Conservation (phyloP, 1,140 invertebrate genomes). For the Aphaenogaster rudis region DNA sequence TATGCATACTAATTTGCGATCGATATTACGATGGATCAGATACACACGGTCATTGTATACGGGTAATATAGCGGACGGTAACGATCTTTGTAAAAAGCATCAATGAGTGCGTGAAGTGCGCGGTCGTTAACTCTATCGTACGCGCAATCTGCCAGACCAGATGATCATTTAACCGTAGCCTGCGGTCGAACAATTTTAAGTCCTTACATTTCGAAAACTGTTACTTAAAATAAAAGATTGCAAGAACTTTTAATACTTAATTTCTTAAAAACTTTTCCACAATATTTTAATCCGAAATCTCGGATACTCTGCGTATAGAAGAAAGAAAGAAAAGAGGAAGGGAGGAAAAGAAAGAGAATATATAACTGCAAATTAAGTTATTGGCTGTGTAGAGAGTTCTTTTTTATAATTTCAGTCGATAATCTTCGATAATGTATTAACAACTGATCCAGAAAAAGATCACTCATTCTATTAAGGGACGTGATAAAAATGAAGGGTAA, state of each 20-base stretch:
- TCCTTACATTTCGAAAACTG: background rate
- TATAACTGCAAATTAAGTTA: background rate
- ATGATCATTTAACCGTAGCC: background rate
- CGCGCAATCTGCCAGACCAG: background rate
- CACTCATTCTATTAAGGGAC: background rate
- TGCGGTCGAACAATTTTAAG: background rate
- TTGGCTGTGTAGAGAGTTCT: background rate
- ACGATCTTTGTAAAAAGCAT: background rate
- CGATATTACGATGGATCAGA: background rate
- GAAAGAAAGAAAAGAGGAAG: background rate
- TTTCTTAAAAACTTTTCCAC: background rate
- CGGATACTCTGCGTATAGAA: background rate
- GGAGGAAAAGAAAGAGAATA: background rate
- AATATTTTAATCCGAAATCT: conserved; percentile 7
- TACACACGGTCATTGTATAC: background rate
- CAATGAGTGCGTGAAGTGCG: background rate
- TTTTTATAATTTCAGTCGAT: background rate
- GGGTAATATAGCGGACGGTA: background rate
- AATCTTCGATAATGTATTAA: conserved; percentile 3
- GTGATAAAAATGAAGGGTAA: conserved; percentile 42
- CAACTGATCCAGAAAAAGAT: conserved; percentile 36
- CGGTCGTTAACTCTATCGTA: background rate
- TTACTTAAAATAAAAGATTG: background rate
- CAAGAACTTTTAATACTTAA: background rate
- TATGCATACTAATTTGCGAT: conserved; percentile 11